A percentile compares a stretch with the other conserved stretches of the same genome.
Conservation (phyloP, 1,140 invertebrate species). For the Coelopa frigida region DNA sequence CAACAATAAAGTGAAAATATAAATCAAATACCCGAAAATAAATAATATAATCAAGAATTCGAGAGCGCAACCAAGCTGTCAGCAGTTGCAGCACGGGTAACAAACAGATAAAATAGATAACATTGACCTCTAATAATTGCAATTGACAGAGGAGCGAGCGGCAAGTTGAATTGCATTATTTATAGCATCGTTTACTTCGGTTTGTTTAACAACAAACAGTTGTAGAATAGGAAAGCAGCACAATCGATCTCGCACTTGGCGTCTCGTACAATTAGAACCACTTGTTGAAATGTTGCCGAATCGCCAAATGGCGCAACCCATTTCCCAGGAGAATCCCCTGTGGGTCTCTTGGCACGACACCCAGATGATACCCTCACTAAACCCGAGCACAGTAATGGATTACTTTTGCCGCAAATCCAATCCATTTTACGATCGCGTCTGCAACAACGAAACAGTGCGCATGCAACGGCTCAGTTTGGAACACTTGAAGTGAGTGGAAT, state of each 20-base stretch:
- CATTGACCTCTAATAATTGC: conserved; percentile 12
- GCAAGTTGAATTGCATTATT: conserved; percentile 4
- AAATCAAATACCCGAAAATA: conserved; percentile 5
- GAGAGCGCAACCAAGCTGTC: conserved; percentile 1
- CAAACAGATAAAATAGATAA: too few relatives aligned
- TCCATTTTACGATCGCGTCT: conserved; percentile 92
- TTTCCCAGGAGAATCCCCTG: conserved; percentile 66
- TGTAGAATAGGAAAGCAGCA: too few relatives aligned
- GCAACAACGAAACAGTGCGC: conserved; percentile 94
- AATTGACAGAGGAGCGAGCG: too few relatives aligned
- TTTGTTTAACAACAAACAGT: conserved; percentile 9
- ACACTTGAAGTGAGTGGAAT: conserved; percentile 68
- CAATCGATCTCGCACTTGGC: too few relatives aligned
- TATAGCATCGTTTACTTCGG: neutral
- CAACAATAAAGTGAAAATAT: conserved; percentile 6
- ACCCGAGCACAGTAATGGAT: conserved; percentile 85
- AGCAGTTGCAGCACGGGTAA: conserved; percentile 14
- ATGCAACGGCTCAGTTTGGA: conserved; percentile 90
- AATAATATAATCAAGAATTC: conserved; percentile 8
- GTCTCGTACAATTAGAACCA: too few relatives aligned
- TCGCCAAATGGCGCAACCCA: conserved; percentile 48
- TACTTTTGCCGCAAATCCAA: conserved; percentile 94
- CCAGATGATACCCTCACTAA: conserved; percentile 86
- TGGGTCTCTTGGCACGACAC: conserved; percentile 91
- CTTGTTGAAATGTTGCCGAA: conserved; percentile 51